A percentile compares a stretch with the other conserved stretches of the same genome.
Conservation (phyloP, 2,113 vertebrate genomes). For the Entelurus aequoreus region DNA sequence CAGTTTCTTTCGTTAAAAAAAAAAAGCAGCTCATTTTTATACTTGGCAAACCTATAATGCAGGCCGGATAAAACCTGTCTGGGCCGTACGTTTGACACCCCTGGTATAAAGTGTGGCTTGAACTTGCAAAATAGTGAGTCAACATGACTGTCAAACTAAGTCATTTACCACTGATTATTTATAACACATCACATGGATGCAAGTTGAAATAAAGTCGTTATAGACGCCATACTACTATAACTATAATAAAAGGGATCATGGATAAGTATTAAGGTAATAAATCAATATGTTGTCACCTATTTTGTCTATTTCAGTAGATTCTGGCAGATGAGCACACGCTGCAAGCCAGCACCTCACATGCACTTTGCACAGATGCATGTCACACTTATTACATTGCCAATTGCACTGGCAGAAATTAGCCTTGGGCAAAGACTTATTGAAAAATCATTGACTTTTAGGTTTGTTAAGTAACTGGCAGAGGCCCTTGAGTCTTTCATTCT, state of each 20-base stretch:
- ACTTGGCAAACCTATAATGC: no score
- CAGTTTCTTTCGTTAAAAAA: no score
- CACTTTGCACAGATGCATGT: background rate
- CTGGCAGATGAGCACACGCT: background rate
- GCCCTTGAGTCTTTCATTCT: conserved; percentile 53
- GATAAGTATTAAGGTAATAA: background rate
- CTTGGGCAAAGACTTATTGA: conserved; percentile 66
- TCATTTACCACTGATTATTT: no score
- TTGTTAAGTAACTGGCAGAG: conserved; percentile 63
- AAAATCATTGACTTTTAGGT: conserved; percentile 72
- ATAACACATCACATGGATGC: no score
- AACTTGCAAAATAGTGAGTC: background rate
- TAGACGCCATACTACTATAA: no score
- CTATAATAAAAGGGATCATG: background rate
- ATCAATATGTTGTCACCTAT: background rate
- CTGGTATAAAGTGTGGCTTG: background rate
- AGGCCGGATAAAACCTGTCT: no score
- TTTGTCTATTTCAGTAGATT: background rate
- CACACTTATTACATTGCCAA: conserved; percentile 29
- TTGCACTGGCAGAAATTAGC: conserved; percentile 54
- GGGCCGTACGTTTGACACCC: no score
- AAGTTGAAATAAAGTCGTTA: no score
- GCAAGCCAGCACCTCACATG: background rate
- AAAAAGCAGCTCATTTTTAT: no score
- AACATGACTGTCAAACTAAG: no score